Base-by-base conservation (phyloP, 2,888 invertebrate species). In the Sinodicranocentrus sp. region DNA sequence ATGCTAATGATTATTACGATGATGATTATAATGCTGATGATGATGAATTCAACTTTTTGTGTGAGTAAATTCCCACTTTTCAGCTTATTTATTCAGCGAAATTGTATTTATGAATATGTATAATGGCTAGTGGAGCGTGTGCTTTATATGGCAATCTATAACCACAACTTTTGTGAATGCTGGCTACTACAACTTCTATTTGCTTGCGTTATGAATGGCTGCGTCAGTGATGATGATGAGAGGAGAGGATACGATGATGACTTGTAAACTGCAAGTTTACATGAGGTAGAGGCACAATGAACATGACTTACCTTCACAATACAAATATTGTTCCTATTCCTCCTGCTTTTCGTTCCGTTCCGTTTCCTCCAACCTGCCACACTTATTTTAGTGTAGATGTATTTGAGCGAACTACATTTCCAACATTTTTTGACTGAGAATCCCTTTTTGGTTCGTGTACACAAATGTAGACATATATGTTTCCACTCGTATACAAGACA, bases 261-360 rank as follows among this genome's bases (percentile, higher is more conserved):
- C 48, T 48, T 48, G n/a, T 48, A 48, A 48, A 48, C 10, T 48
- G n/a, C 48, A 48, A 15, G 10, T 23, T 23, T 10, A 57, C 25
- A 23, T 57, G 23, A 57, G 57, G 13, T n/a, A 25, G 57, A 25
- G 10, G 25, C 6, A 57, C 57, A 15, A 23, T 25, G 13, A 57
- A 19, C 57, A 57, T 25, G 57, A 57, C 57, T 57, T 10, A n/a
- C 15, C 2, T 13, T 13, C 57, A 57, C 57, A 57, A 21, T 57
- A 57, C 25, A 57, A 57, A 25, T 28, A 63, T 63, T 63, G 63
- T 63, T 63, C 63, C 28, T 48, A 48, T 48, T 48, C 48, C 13
- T 48, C 2, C 48, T 15, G 15, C n/a, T n/a, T 54, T 26, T 28
- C 59, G 72, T 72, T 72, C 72, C 72, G 72, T 72, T 54, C 72